Evolutionary conservation across 1,140 invertebrate genomes (phyloP), one percentile per base, ranked within the genome.

Genomic region (Heliconius hewitsoni): DNA sequence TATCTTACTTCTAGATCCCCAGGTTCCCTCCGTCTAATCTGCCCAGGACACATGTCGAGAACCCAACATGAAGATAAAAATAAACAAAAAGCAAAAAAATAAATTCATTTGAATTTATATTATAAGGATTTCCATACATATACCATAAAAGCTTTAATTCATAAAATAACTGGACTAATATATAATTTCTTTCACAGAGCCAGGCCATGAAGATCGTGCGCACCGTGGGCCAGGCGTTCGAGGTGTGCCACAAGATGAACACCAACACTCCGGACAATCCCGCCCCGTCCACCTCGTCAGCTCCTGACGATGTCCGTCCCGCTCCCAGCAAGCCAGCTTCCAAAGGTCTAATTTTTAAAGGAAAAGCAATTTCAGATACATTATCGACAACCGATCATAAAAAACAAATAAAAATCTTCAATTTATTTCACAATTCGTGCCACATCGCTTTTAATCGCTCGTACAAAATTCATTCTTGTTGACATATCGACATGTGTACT

Each of bases 201-300:
- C 98, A 99, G 95, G 99, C 99, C 6, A 99, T 99, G 98, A 96
- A 97, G 87, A 98, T 99, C 84, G 99, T 99, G 57, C 96, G 99
- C 87, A 99, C 99, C 1, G 98, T 99, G 81, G 99, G 99, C 50
- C 99, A 99, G 95, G 99, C 99, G 27, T 99, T 99, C 95, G 99
- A 99, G 95, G 98, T 99, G 89, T 99, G 98, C 95, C 98, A 99
- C 96, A 99, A 99, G 95, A 96, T 98, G 93, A 97, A 97, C 86
- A 91, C 95, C 84, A 95, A 88, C 83, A 82, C 77, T 27, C 89
- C 84, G 0, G 89, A 89, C 18, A 87, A 90, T 57, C 87, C 88
- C 1, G 89, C 83, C 0, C 87, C 92, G 3, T 94, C 93, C 23
- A 94, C 91, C 0, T 93, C 92, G 0, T 91, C 91, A 0, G 90